Evolutionary conservation across 2,113 vertebrate genomes (phyloP), one percentile per base, ranked within the genome.

Genomic region (Aspidoscelis tigris): DNA sequence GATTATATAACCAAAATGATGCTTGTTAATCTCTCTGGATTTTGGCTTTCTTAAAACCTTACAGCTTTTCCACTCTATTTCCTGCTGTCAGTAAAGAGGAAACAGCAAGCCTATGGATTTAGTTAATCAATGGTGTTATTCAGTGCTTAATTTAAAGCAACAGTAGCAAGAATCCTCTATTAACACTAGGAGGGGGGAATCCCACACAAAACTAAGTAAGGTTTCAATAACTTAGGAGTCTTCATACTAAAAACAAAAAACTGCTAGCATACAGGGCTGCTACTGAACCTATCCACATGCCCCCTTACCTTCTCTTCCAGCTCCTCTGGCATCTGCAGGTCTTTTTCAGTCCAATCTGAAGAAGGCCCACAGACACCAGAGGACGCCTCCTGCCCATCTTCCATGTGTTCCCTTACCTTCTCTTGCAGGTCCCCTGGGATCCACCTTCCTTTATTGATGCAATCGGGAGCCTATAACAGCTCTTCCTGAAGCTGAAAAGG

Each of bases 1-100:
- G 24, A 44, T 76, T 80, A 81, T 41, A 79, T 53, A 47, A 58
- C 3, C 39, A 81, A 69, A 21, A 41, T 68, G 50, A 80, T 80
- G 47, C 41, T 75, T 68, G 33, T 8, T 68, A 68, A 55, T 22
- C 71, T 22, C 71, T 43, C 24, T 69, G 6, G 68, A n/a, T 69
- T 44, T 44, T 14, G 11, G 1, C 43, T 39, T 24, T 10, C 50
- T 61, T 18, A 70, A 70, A 70, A 65, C 1, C 43, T 47, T 43
- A 44, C 4, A 43, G 16, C 18, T n/a, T 75, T 75, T 68, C 33
- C 43, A 55, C 18, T 79, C 20, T 22, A 21, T 53, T 75, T 80
- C 21, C 22, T 44, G 24, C 53, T 58, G 14, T 44, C 50, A 77
- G 50, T 77, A 43, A 58, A 77, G 8, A 77, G 14, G 33, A 43